These are phyloP conservation scores for Actinemys pallida DNA, from an alignment of 2,113 vertebrate genomes.

Conservation along the genomic window DNA sequence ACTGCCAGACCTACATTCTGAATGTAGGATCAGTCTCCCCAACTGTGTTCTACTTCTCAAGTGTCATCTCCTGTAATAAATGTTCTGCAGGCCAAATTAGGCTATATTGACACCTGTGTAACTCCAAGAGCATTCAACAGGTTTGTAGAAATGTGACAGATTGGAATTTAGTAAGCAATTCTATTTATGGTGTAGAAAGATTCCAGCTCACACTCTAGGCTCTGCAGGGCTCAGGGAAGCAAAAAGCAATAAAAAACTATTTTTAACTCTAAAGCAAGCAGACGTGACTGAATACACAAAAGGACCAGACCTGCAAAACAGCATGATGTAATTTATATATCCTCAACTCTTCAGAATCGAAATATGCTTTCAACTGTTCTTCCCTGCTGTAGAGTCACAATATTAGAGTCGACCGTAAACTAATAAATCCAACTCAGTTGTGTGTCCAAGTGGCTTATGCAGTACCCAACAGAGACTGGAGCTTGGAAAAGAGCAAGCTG, in stretches of 20 bases:
- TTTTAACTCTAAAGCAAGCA: constrained; percentile 54
- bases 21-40: neutral
- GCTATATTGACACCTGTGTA: neutral
- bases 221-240: constrained; percentile 41
- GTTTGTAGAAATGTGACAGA: neutral
- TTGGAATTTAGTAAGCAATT: constrained; percentile 30
- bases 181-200: neutral
- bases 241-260: constrained; percentile 41
- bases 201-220: constrained; percentile 33
- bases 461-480: fast-evolving
- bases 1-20: neutral
- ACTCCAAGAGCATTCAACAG: neutral
- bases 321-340: neutral
- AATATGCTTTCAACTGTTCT: neutral
- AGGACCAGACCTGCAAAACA: constrained; percentile 34
- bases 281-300: constrained; percentile 37
- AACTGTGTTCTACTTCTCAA: neutral
- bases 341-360: neutral
- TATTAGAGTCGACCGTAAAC: neutral
- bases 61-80: neutral
- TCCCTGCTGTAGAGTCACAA: constrained; percentile 8
- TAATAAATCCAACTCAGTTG: neutral
- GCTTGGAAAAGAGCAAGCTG: neutral
- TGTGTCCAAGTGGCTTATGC: neutral
- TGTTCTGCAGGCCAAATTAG: neutral